Percentiles rank a stretch among this genome's conserved stretches.
These are phyloP conservation scores for Acleris laterana DNA, from an alignment of 2,888 invertebrate species.

Conservation along the genomic window DNA sequence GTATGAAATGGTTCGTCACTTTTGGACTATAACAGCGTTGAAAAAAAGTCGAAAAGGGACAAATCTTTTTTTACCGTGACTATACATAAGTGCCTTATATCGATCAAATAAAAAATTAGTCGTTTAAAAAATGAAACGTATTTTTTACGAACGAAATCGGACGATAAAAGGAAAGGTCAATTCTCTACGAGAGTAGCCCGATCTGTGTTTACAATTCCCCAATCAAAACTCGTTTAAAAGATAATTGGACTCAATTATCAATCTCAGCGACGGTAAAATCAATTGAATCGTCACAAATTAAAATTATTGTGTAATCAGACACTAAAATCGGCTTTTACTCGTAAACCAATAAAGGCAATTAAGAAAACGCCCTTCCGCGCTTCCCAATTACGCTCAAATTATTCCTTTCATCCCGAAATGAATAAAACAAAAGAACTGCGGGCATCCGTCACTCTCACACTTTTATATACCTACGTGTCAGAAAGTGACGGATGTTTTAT, in stretches of 20 bases:
- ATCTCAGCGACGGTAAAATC: neutral
- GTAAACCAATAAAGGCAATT: neutral
- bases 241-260: neutral
- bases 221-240: neutral
- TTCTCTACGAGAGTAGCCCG: too few species aligned
- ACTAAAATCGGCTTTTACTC: neutral
- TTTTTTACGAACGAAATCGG: neutral
- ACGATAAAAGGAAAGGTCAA: too few species aligned
- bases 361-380: neutral
- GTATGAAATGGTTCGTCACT: too few species aligned
- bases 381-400: neutral
- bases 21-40: too few species aligned
- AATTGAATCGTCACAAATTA: neutral
- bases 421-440: too few species aligned
- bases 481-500: too few species aligned
- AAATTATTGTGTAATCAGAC: conserved; percentile 3
- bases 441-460: too few species aligned
- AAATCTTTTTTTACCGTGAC: too few species aligned
- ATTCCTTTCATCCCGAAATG: neutral
- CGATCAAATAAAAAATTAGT: neutral
- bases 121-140: neutral
- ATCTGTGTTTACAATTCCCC: neutral
- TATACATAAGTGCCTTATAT: too few species aligned
- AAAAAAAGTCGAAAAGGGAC: too few species aligned
- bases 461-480: too few species aligned